Evolutionary conservation across 1,140 invertebrate species (phyloP).

Genomic region (Leptinotarsa texana): DNA sequence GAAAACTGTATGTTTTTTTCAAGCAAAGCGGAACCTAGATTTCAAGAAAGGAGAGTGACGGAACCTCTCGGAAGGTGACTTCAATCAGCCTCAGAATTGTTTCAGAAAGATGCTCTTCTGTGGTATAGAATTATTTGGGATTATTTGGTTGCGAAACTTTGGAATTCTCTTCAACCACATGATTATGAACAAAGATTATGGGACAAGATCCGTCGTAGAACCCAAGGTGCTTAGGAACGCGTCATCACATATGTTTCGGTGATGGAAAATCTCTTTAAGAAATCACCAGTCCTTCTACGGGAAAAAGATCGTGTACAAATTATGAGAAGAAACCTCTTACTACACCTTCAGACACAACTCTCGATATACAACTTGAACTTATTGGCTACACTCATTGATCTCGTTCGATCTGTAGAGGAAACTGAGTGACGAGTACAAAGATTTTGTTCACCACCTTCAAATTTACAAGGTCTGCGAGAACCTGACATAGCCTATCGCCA

Average conservation of each 20-base stretch:
- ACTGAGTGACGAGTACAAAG: neutral
- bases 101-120: neutral
- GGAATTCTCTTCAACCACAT: neutral
- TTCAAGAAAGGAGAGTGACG: neutral
- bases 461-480: neutral
- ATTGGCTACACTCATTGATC: neutral
- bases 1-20: neutral
- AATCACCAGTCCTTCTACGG: neutral
- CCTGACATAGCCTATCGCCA: neutral
- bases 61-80: neutral
- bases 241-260: neutral
- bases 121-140: constrained; percentile 9
- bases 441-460: neutral
- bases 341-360: neutral
- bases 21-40: neutral
- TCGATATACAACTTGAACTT: neutral
- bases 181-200: neutral
- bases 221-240: neutral
- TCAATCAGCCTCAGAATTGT: neutral
- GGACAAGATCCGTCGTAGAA: neutral
- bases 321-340: neutral
- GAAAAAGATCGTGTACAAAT: neutral
- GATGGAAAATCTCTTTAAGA: constrained; percentile 1
- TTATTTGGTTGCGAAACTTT: neutral
- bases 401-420: neutral